Conservation (phyloP, 53 echinoderm and acorn worm genomes). For the Temnopleurus reevesii region DNA sequence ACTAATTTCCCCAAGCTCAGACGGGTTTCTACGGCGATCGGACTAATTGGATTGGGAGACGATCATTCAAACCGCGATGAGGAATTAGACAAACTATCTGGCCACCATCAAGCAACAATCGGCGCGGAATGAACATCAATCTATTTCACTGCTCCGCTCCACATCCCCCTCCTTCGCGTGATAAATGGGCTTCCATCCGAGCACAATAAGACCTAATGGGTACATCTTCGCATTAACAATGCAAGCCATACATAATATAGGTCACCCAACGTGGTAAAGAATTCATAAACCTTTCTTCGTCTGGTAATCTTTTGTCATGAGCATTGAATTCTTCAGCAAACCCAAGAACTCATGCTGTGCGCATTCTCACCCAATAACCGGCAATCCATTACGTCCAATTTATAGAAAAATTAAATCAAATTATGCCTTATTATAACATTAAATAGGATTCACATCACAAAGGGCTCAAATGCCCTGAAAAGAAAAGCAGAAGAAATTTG, state of each 20-base stretch:
- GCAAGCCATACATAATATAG: background rate
- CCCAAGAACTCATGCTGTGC: background rate
- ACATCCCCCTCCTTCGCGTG: conserved; percentile 5
- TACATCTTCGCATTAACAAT: conserved; percentile 1
- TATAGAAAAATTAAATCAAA: conserved; percentile 22
- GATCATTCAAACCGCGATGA: conserved; percentile 19
- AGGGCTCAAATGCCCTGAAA: background rate
- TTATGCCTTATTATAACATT: background rate
- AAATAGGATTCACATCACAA: conserved; percentile 17
- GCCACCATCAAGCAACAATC: conserved; percentile 25
- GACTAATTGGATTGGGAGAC: conserved; percentile 27
- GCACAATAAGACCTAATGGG: background rate
- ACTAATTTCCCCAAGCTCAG: conserved; percentile 46
- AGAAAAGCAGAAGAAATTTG: background rate
- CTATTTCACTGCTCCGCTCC: background rate
- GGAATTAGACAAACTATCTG: conserved; percentile 47
- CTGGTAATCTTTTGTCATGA: conserved; percentile 28
- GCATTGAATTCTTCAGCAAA: background rate
- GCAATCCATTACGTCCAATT: background rate
- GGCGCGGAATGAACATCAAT: conserved; percentile 31
- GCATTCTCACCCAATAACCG: background rate
- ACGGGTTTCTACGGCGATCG: conserved; percentile 51
- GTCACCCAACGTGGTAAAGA: background rate
- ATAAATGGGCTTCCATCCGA: background rate
- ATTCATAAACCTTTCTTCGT: background rate